These are phyloP conservation scores for Dryas iulia DNA, from an alignment of 1,140 invertebrate genomes.

Conservation along the genomic window DNA sequence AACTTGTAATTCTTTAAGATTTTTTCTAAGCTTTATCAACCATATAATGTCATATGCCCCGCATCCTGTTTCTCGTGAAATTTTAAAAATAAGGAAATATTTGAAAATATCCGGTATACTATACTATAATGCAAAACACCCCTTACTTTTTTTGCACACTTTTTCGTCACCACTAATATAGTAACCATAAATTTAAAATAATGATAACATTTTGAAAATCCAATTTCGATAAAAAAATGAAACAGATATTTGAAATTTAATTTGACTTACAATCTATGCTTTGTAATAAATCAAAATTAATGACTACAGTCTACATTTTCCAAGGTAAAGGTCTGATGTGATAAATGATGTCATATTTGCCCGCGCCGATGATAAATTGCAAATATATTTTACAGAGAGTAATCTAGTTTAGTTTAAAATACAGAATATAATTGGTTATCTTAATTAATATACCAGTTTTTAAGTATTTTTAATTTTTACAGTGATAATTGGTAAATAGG, in stretches of 20 bases:
- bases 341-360: slow-evolving; percentile 2
- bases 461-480: too few species aligned
- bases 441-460: too few species aligned
- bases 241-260: background rate
- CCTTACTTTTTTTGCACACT: too few species aligned
- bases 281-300: background rate
- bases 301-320: slow-evolving; percentile 1
- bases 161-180: background rate
- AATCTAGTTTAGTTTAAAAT: background rate
- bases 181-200: background rate
- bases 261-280: background rate
- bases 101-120: too few species aligned
- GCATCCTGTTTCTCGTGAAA: too few species aligned
- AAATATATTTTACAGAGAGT: background rate
- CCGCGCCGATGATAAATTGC: background rate
- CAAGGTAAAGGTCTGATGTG: background rate
- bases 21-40: too few species aligned
- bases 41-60: too few species aligned
- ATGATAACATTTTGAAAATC: background rate
- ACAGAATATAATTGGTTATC: background rate
- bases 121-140: too few species aligned
- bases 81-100: too few species aligned
- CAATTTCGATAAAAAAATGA: background rate
- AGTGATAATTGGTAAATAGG: too few species aligned
- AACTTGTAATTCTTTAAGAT: too few species aligned